A percentile compares a stretch with the other conserved stretches of the same genome.
Evolutionary conservation across 2,797 vertebrate genomes (phyloP).

Genomic region (Coracias cyanogaster): DNA sequence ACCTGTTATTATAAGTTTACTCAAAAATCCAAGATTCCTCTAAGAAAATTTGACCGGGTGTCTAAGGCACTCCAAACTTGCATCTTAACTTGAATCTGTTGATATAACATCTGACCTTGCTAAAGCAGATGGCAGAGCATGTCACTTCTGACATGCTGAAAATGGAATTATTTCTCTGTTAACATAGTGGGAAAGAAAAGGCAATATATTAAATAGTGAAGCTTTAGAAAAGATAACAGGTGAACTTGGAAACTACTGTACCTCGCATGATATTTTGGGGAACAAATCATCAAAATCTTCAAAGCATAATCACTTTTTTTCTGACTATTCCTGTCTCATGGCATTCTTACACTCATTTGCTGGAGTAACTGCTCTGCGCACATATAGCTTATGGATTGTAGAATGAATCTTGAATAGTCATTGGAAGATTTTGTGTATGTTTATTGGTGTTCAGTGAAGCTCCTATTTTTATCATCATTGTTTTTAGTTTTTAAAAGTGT

Average conservation of each 20-base stretch:
- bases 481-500: not conserved
- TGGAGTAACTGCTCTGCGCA: not conserved
- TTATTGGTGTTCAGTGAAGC: not conserved
- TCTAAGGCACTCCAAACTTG: conserved; percentile 30
- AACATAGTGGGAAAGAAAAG: not conserved
- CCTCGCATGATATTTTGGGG: not conserved
- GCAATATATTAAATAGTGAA: not conserved
- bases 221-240: not conserved
- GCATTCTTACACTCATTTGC: not conserved
- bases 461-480: not conserved
- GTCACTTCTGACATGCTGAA: conserved; percentile 40
- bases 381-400: not conserved
- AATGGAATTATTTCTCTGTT: not conserved
- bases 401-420: not conserved
- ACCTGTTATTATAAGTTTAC: not conserved
- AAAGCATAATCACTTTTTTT: not conserved
- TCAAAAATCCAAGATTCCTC: not conserved
- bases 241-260: not conserved
- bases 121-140: not conserved
- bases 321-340: not conserved
- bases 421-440: not conserved
- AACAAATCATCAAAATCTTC: not conserved
- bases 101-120: conserved; percentile 33
- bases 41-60: conserved; percentile 17
- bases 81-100: conserved; percentile 56